Conservation (phyloP, 2,888 invertebrate species). For the Andrena fulva region DNA sequence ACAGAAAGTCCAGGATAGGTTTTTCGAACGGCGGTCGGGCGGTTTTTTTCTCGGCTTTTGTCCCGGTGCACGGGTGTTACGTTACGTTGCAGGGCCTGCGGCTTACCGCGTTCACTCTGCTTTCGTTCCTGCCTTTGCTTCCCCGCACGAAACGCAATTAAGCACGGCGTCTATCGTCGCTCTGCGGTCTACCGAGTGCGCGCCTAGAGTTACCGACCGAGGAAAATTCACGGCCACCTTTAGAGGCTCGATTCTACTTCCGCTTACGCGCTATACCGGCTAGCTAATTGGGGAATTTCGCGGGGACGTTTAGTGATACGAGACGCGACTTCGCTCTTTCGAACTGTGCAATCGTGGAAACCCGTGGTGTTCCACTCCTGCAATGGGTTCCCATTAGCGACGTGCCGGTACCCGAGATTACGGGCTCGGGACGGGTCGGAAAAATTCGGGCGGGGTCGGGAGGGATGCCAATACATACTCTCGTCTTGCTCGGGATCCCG, state of each 20-base stretch:
- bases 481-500: too few species aligned
- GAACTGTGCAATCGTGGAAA: constrained; percentile 23
- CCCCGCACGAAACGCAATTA: constrained; percentile 63
- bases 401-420: neutral
- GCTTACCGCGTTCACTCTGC: constrained; percentile 57
- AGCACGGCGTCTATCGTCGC: constrained; percentile 46
- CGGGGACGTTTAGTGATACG: constrained; percentile 29
- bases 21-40: constrained; percentile 22
- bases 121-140: constrained; percentile 40
- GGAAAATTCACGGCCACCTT: constrained; percentile 62
- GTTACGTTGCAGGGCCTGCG: constrained; percentile 44
- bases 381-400: neutral
- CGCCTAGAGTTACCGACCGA: constrained; percentile 59
- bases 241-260: constrained; percentile 46
- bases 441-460: neutral
- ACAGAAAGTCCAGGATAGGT: neutral
- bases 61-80: constrained; percentile 26
- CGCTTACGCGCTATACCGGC: constrained; percentile 36
- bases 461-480: too few species aligned
- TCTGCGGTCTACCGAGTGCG: constrained; percentile 39
- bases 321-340: constrained; percentile 4
- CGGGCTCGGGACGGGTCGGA: neutral
- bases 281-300: constrained; percentile 49
- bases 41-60: constrained; percentile 20
- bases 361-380: constrained; percentile 11